Base-by-base conservation (phyloP, 92 coral and sea anemone genomes). In the Bergia puertoricense region DNA sequence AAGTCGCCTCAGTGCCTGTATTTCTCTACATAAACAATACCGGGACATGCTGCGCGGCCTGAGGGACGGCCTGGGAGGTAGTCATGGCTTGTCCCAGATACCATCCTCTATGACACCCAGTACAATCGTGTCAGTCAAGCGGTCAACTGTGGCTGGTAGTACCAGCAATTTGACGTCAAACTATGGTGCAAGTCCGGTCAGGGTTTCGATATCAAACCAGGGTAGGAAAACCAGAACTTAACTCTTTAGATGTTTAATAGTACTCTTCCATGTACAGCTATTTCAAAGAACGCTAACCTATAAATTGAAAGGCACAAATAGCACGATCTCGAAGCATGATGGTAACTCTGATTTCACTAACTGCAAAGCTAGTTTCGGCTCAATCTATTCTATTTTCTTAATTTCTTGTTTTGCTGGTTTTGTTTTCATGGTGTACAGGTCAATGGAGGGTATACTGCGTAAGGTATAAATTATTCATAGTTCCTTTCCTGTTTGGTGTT, bases 41-140 rank as follows among this genome's bases (percentile, higher is more conserved):
- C 92, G 99, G 1, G 99, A 97, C 90, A 97, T 95, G 99, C 86
- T 97, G n/a, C 92, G 99, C 71, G 94, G 96, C 75, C 86, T 97
- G 84, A 92, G 98, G 68, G 99, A 97, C 46, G 92, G 96, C 51
- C 88, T 97, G 22, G 99, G 98, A 4, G 99, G 98, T 45, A 90
- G 92, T 14, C 99, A 97, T 62, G 89, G 96, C 18, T 80, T 94
- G 74, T 91, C 95, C 11, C 89, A 86, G 71, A 83, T 93, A 38
- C 73, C 90, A 1, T 40, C 90, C 11, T 90, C 90, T 1, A 88
- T 90, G 50, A 96, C 97, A 10, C 98, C 97, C 5, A 95, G 91
- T 82, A 79, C 88, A 7, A 67, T 89, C 44, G 93, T 88, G 54
- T 51, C 91, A 48, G 88, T 76, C 10, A 97, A 88, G 68, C 92